Evolutionary conservation across 23 tunicate genomes (phyloP).

Genomic region (Diplosoma virens): DNA sequence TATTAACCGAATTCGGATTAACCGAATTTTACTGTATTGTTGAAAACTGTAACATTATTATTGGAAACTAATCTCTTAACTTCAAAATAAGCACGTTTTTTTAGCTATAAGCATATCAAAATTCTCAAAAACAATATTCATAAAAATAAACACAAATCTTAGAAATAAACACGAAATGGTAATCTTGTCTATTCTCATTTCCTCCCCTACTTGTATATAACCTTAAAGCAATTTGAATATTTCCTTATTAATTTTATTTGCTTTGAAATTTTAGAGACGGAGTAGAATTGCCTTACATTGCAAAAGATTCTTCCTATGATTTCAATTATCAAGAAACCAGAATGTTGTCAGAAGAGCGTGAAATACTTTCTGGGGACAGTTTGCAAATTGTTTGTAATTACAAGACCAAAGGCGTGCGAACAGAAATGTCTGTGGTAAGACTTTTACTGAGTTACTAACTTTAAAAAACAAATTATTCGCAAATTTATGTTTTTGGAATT

Average conservation of each 20-base stretch:
- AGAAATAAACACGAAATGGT: too few species aligned
- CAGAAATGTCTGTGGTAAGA: conserved; percentile 25
- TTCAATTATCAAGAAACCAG: conserved; percentile 47
- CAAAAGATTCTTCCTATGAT: conserved; percentile 28
- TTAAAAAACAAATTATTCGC: too few species aligned
- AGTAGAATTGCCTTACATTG: conserved; percentile 18
- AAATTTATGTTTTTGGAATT: too few species aligned
- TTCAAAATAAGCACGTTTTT: too few species aligned
- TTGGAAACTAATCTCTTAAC: too few species aligned
- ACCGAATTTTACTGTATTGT: too few species aligned
- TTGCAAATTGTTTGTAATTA: conserved; percentile 40
- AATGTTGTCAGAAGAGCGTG: conserved; percentile 12
- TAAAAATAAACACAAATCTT: too few species aligned
- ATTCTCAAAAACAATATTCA: too few species aligned
- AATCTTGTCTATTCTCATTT: too few species aligned
- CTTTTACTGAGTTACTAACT: too few species aligned
- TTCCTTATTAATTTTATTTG: background rate
- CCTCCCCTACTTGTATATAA: background rate
- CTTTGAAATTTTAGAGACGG: conserved; percentile 11
- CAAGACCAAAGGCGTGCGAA: conserved; percentile 17
- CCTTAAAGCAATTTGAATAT: background rate
- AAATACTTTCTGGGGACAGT: conserved; percentile 7
- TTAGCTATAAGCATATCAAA: background rate
- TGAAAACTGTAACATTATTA: too few species aligned
- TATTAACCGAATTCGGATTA: too few species aligned